Conservation (phyloP, 1,140 invertebrate genomes). For the Chlorops oryzae region DNA sequence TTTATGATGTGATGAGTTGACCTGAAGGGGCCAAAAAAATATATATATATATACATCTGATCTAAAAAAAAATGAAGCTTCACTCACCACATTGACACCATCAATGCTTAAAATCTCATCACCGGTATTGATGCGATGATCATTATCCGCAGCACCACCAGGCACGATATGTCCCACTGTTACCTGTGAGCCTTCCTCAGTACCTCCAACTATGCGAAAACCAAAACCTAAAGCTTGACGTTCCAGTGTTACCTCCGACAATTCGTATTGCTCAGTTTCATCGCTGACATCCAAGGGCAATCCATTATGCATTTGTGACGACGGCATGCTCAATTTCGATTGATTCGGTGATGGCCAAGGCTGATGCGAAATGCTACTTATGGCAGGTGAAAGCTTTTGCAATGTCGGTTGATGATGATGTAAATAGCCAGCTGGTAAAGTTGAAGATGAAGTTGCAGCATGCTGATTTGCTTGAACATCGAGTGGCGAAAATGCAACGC, state of each 20-base stretch:
- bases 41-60: background rate
- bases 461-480: conserved; percentile 25
- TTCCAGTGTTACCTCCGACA: conserved; percentile 72
- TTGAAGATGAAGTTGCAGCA: conserved; percentile 18
- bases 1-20: conserved; percentile 81
- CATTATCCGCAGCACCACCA: conserved; percentile 81
- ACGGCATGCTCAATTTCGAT: too few species aligned
- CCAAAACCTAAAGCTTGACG: conserved; percentile 87
- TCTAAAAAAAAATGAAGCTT: background rate
- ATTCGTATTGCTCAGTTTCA: conserved; percentile 57
- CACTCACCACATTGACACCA: conserved; percentile 61
- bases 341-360: too few species aligned
- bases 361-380: conserved; percentile 9
- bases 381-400: conserved; percentile 19
- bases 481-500: conserved; percentile 39
- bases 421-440: too few species aligned
- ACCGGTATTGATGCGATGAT: conserved; percentile 75
- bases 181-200: conserved; percentile 93
- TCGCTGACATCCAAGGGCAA: conserved; percentile 33
- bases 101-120: conserved; percentile 88
- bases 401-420: background rate
- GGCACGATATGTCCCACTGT: conserved; percentile 93
- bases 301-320: conserved; percentile 7
- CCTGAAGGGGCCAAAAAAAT: conserved; percentile 16
- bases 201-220: conserved; percentile 97